phyloP scores from a whole-genome alignment of 2,113 vertebrate species.

The Octodon degus region DNA sequence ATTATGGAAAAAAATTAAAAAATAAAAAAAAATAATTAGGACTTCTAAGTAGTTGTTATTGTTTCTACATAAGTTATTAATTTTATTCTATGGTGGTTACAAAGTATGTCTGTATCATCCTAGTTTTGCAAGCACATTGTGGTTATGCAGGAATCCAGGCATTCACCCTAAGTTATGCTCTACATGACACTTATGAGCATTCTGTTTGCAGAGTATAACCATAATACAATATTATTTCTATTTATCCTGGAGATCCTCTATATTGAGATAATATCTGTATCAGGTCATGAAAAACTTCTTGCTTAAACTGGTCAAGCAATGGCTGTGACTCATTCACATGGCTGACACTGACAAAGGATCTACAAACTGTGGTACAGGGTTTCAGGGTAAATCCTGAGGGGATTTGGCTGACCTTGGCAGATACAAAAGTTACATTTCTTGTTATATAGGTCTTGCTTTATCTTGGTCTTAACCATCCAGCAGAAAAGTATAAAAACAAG shows the following conservation, averaged over 20 bases:
- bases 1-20: no score
- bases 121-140: not conserved
- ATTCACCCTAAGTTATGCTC: no score
- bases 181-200: not conserved
- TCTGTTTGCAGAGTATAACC: not conserved
- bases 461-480: no score
- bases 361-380: no score
- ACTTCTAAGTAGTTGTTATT: not conserved
- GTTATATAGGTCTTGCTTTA: no score
- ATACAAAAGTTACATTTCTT: no score
- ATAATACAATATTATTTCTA: not conserved
- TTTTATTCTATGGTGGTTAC: not conserved
- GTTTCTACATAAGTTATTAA: not conserved
- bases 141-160: not conserved
- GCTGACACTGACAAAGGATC: no score
- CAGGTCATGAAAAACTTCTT: not conserved
- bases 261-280: not conserved
- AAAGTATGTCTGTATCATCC: not conserved
- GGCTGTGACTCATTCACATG: no score
- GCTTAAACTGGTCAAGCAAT: no score
- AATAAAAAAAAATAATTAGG: not conserved
- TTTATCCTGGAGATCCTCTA: not conserved
- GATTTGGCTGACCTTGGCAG: no score
- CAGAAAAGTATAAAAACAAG: no score
- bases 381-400: no score